phyloP scores from a whole-genome alignment of 1,140 invertebrate species.

The Sycophaga agraensis region DNA sequence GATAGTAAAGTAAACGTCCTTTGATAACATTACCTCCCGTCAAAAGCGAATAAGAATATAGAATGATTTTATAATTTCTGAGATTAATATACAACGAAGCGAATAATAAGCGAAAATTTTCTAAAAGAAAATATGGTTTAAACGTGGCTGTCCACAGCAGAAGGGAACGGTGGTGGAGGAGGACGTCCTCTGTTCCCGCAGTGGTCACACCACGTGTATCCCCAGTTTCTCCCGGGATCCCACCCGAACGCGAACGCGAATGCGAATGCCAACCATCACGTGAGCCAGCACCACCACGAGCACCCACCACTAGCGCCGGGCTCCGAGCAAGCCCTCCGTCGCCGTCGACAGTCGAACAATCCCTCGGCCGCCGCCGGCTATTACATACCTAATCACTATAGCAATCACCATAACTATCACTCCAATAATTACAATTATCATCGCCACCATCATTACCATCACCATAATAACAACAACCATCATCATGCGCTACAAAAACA shows the following conservation, averaged over 20 bases:
- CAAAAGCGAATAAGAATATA: background rate
- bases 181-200: slow-evolving; percentile 81
- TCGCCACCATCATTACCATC: slow-evolving; percentile 55
- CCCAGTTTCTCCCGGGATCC: slow-evolving; percentile 85
- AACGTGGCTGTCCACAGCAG: slow-evolving; percentile 56
- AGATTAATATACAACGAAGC: background rate
- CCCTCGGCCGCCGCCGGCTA: slow-evolving; percentile 40
- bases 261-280: slow-evolving; percentile 60
- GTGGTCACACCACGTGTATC: slow-evolving; percentile 90
- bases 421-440: slow-evolving; percentile 55
- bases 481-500: slow-evolving; percentile 62
- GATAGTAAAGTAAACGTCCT: background rate
- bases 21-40: background rate
- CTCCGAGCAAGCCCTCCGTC: slow-evolving; percentile 49
- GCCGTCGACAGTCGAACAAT: slow-evolving; percentile 42
- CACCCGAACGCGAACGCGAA: slow-evolving; percentile 70
- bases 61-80: background rate
- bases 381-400: slow-evolving; percentile 53
- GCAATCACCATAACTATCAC: slow-evolving; percentile 56
- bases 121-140: slow-evolving; percentile 27
- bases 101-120: background rate
- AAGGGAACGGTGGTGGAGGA: slow-evolving; percentile 58
- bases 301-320: slow-evolving; percentile 58
- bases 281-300: slow-evolving; percentile 60
- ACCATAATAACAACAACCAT: slow-evolving; percentile 57